These are phyloP conservation scores for Cantharis lateralis DNA, from an alignment of 2,888 invertebrate genomes.

Conservation along the genomic window DNA sequence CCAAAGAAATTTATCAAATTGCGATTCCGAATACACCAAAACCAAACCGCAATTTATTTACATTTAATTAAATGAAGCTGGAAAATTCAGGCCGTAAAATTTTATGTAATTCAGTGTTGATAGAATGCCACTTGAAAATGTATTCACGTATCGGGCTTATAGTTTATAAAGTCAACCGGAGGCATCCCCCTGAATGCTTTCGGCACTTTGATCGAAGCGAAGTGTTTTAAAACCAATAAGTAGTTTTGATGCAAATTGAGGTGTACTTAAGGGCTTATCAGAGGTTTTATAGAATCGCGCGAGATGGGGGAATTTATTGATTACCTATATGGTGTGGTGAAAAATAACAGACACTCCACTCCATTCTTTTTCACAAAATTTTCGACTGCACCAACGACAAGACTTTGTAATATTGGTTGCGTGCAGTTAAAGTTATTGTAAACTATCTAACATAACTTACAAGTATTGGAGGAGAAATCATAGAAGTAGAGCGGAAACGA, in stretches of 20 bases:
- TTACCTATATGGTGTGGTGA: slow-evolving; percentile 30
- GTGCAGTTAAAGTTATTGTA: neutral
- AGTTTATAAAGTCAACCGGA: slow-evolving; percentile 36
- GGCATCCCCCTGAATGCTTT: slow-evolving; percentile 43
- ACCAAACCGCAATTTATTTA: neutral
- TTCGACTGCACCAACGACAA: too few relatives aligned
- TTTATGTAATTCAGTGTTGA: neutral
- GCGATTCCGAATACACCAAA: too few relatives aligned
- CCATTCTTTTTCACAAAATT: neutral
- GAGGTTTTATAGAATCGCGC: slow-evolving; percentile 40
- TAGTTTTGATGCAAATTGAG: slow-evolving; percentile 53
- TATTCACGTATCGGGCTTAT: neutral
- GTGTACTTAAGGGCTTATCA: slow-evolving; percentile 52
- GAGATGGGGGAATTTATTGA: slow-evolving; percentile 44
- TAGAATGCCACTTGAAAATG: neutral
- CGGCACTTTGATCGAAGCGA: slow-evolving; percentile 43
- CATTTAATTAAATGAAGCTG: neutral
- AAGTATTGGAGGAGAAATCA: neutral
- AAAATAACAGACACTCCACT: neutral
- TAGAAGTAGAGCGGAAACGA: neutral
- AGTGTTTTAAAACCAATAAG: slow-evolving; percentile 49
- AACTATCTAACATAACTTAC: neutral
- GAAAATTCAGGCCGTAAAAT: neutral
- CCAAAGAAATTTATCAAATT: too few relatives aligned
- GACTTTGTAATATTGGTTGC: neutral